Evolutionary conservation across 2,797 vertebrate species (phyloP), one percentile per base, ranked within the genome.

Genomic region (Microtus californicus): DNA sequence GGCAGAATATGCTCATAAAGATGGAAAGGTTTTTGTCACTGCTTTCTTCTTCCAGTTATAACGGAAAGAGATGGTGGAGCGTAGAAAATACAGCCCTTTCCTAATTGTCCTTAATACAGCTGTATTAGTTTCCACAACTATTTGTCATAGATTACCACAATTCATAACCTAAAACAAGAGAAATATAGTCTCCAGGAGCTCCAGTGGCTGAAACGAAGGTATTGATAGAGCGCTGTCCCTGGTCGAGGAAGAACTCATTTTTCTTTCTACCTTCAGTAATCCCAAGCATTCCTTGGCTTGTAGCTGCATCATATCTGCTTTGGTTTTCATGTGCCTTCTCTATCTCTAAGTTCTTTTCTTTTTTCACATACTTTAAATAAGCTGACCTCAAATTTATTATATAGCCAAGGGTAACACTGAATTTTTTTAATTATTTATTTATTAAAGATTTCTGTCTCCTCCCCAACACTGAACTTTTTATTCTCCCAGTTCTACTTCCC

Each of bases 61-160:
- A 90, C 92, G 77, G 87, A 88, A 73, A 93, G 48, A 95, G 95
- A 82, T 95, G 17, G 29, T 85, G 37, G 45, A 67, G 19, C 34
- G 65, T 87, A 74, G 54, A 67, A 69, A 91, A 86, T n/a, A 78
- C n/a, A 89, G 43, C 63, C 11, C 21, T 96, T n/a, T 80, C 23
- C 74, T 76, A 76, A 69, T 78, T 93, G 40, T 89, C 34, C 37
- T 95, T 92, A 88, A 65, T 31, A 51, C 91, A 77, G 15, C 29
- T 92, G 1, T 56, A 40, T 94, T 95, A 69, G 40, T 88, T 94
- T 96, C 17, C 17, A 76, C 54, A 27, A 40, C 34, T 96, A 40
- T n/a, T 65, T 87, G 2, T 61, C 76, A 91, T 48, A 90, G 87
- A 88, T 86, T 87, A 91, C 51, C 54, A 90, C 7, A 69, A 27